Conservation (phyloP, 2,888 invertebrate genomes). For the Caenorhabditis sp. region DNA sequence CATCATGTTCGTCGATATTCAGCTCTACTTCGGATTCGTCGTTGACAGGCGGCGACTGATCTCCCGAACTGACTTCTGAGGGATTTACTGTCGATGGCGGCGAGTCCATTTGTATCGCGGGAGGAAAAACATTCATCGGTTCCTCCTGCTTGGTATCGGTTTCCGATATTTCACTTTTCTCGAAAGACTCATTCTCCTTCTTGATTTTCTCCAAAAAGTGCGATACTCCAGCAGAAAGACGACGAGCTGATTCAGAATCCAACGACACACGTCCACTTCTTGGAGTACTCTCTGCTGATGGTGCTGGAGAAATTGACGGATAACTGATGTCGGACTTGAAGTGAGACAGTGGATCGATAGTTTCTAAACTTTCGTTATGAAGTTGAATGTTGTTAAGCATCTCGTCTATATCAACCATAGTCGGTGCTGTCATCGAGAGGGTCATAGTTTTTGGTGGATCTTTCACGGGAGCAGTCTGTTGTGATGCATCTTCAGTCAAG, state of each 20-base stretch:
- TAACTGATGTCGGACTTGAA: constrained; percentile 35
- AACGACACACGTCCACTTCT: constrained; percentile 39
- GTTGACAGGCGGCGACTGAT: background rate
- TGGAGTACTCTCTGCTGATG: constrained; percentile 25
- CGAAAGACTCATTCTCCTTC: constrained; percentile 17
- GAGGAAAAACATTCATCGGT: background rate
- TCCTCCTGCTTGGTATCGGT: background rate
- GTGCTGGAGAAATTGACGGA: background rate
- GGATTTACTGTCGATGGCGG: background rate
- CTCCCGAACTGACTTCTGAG: background rate
- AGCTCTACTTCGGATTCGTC: constrained; percentile 25
- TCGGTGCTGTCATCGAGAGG: constrained; percentile 9
- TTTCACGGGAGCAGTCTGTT: background rate
- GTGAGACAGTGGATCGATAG: constrained; percentile 1
- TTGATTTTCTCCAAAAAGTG: constrained; percentile 34
- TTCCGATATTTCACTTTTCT: background rate
- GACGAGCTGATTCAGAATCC: constrained; percentile 44
- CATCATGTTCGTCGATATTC: constrained; percentile 22
- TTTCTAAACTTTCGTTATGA: constrained; percentile 41
- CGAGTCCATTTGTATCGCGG: background rate
- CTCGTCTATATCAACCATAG: constrained; percentile 12
- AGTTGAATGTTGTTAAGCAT: constrained; percentile 42
- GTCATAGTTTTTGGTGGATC: background rate
- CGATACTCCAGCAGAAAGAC: constrained; percentile 44
- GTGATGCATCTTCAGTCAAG: background rate